Conservation (phyloP, 1,140 invertebrate genomes). For the Carposina sasakii region DNA sequence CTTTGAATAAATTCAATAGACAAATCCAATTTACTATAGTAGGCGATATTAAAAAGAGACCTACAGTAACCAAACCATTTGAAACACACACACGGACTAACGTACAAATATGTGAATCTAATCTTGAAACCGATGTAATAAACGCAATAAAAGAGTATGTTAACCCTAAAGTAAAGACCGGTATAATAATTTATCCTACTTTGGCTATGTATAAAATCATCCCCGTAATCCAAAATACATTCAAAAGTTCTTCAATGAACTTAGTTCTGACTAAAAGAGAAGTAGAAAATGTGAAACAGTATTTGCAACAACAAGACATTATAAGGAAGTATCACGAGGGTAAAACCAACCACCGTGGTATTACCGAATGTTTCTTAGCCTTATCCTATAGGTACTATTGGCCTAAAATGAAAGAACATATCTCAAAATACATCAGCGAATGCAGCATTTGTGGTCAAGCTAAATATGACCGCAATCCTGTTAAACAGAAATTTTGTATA, state of each 20-base stretch:
- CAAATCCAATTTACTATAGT: not conserved
- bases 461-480: too few species aligned
- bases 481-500: too few species aligned
- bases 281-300: not conserved
- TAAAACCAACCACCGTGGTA: not conserved
- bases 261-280: not conserved
- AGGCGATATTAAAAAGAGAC: not conserved
- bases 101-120: not conserved
- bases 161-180: not conserved
- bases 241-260: not conserved
- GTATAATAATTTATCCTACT: too few species aligned
- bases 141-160: conserved; percentile 2
- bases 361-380: not conserved
- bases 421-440: not conserved
- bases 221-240: not conserved
- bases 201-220: too few species aligned
- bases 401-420: not conserved
- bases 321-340: not conserved
- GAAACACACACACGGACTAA: not conserved
- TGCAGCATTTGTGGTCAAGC: not conserved
- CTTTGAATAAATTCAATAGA: not conserved
- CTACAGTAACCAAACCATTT: not conserved
- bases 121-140: not conserved
- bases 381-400: too few species aligned
- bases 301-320: not conserved